Base-by-base conservation (phyloP, 2,113 vertebrate genomes). In the Pipa parva region DNA sequence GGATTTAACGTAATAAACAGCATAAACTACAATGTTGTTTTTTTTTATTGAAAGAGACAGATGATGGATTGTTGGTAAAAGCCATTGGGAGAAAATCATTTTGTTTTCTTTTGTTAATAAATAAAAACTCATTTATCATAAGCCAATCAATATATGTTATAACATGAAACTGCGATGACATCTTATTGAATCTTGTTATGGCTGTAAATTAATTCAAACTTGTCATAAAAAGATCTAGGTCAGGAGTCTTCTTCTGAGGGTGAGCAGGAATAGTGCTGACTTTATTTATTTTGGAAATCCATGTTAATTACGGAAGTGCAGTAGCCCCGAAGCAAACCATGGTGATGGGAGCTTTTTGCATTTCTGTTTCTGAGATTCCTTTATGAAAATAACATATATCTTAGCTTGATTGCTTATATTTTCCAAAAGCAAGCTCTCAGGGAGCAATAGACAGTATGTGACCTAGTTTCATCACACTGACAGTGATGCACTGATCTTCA, bases 271-370 rank as follows among this genome's bases (percentile, higher is more conserved):
- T 52, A 52, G 18, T 69, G 65, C 65, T 69, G 65, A 69, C 65
- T 60, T 68, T 49, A 46, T 49, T 49, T 69, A 60, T 68, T 69
- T 60, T 42, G 28, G 52, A 60, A 69, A 69, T 60, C 57, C 48
- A 60, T 52, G 65, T 69, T 69, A 69, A 69, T 69, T 69, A 69
- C 65, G 60, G 48, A 60, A 60, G 65, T 60, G 65, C 56, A 69
- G n/a, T 26, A 69, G 21, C 56, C 57, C 65, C 52, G 22, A 46
- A 60, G 65, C 57, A 51, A 25, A 17, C 26, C 28, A 25, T 15
- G n/a, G 64, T 25, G 27, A 68, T 60, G 65, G 29, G 24, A 69
- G 46, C 29, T 33, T n/a, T 52, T 52, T 68, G 29, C 33, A 46
- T 59, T 42, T 57, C 48, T 60, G 48, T n/a, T 48, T 42, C 13